Base-by-base conservation (phyloP, 2,888 invertebrate species). In the Agonopterix heracliana region DNA sequence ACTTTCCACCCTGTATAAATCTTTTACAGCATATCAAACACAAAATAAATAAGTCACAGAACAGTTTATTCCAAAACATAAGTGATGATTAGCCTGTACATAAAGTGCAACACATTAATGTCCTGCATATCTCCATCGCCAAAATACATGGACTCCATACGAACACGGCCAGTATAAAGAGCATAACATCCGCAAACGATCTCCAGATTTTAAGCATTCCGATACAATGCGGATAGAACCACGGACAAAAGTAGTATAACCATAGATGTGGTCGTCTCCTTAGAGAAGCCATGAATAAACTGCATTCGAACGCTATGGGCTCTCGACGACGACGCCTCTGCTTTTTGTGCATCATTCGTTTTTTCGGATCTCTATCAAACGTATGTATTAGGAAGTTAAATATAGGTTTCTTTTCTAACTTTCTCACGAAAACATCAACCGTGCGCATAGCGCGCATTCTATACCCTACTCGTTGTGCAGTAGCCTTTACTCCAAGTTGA, bases 121-220 rank as follows among this genome's bases (percentile, higher is more conserved):
- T 41, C 42, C 51, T 44, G 34, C 48, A 52, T 9, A 34, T 4
- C 12, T 50, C 46, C 40, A 46, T 34, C 13, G 34, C 34, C 17
- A 35, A 26, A 38, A 50, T 17, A 13, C 70, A 73, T 9, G 74
- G 73, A 55, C 69, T 63, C 64, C 66, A 69, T 34, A 70, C 61
- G 9, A 60, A 51, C 17, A 61, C 59, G 10, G 68, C 68, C 13
- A 68, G 48, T 38, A 71, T 49, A 56, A 69, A 72, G 34, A 71
- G 50, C 34, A 63, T n/a, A 34, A 68, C 46, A 56, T 74, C 63
- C 34, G 55, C 53, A 46, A 66, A 61, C 42, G 64, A 61, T 50
- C 51, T 61, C 61, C 62, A 66, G 9, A 60, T 49, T 44, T 53
- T 58, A 8, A 71, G 34, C 13, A 69, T 42, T 48, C 56, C 56